Percentiles rank a stretch among this genome's conserved stretches.
Evolutionary conservation across 1,140 invertebrate genomes (phyloP).

Genomic region (Drosophila sp.): DNA sequence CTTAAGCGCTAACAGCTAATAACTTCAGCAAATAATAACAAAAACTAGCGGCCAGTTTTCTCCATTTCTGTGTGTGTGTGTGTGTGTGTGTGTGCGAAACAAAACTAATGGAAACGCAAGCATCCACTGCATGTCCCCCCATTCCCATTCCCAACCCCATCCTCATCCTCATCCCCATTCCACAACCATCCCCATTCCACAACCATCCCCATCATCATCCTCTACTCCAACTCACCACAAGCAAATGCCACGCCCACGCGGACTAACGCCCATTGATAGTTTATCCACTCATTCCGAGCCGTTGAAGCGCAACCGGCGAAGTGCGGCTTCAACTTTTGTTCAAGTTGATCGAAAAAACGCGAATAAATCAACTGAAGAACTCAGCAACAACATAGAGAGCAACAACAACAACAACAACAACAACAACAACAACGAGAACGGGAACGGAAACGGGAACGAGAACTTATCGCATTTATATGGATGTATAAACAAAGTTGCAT

Average conservation of each 20-base stretch:
- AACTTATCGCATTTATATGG: neutral
- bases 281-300: slow-evolving; percentile 50
- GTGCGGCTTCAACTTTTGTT: slow-evolving; percentile 56
- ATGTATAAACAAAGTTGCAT: neutral
- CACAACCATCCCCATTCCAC: neutral
- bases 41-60: slow-evolving; percentile 14
- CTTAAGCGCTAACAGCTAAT: slow-evolving; percentile 11
- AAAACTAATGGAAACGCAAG: slow-evolving; percentile 19
- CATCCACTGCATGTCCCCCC: slow-evolving; percentile 7
- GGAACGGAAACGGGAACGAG: neutral
- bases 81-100: slow-evolving; percentile 11
- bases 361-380: slow-evolving; percentile 25
- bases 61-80: neutral
- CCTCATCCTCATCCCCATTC: neutral
- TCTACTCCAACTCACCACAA: neutral
- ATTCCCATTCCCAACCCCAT: neutral
- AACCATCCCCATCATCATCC: neutral
- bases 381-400: slow-evolving; percentile 8
- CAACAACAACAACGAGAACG: neutral
- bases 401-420: slow-evolving; percentile 6
- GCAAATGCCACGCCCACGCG: slow-evolving; percentile 9
- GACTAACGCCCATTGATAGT: slow-evolving; percentile 31
- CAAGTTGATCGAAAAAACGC: slow-evolving; percentile 43
- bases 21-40: slow-evolving; percentile 32
- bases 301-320: slow-evolving; percentile 49